Evolutionary conservation across 2,888 invertebrate species (phyloP).

Genomic region (Caenorhabditis becei): DNA sequence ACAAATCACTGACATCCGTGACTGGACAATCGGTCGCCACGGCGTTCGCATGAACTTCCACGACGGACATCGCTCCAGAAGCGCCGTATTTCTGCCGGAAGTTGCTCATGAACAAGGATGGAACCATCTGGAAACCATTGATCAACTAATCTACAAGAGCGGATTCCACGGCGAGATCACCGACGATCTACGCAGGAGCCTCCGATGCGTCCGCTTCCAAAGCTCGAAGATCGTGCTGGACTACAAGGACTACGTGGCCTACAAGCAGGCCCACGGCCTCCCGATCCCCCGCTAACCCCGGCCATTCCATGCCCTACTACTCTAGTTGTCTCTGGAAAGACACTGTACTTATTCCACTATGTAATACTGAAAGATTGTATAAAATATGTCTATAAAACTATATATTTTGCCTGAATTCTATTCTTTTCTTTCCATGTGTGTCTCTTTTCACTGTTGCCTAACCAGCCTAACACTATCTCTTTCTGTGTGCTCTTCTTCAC

Average conservation of each 20-base stretch:
- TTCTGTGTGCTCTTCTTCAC: neutral
- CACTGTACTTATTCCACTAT: neutral
- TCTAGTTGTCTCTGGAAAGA: neutral
- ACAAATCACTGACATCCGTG: slow-evolving; percentile 93
- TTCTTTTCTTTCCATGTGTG: neutral
- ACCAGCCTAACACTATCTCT: slow-evolving; percentile 21
- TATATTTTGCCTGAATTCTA: neutral
- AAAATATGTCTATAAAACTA: slow-evolving; percentile 4
- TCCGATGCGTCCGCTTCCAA: slow-evolving; percentile 77
- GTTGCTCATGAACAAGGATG: slow-evolving; percentile 99
- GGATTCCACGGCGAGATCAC: slow-evolving; percentile 91
- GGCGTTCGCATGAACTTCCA: slow-evolving; percentile 99
- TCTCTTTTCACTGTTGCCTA: slow-evolving; percentile 9
- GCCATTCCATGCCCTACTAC: neutral
- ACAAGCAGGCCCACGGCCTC: slow-evolving; percentile 39
- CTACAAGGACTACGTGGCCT: slow-evolving; percentile 65
- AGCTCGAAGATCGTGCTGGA: slow-evolving; percentile 74
- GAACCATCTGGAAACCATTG: slow-evolving; percentile 98
- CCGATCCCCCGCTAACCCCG: slow-evolving; percentile 3
- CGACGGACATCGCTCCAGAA: slow-evolving; percentile 87
- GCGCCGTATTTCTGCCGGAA: slow-evolving; percentile 98
- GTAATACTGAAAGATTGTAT: neutral
- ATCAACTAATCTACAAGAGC: slow-evolving; percentile 96
- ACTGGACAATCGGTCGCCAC: slow-evolving; percentile 89
- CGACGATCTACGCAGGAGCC: slow-evolving; percentile 69